These are phyloP conservation scores for Agelaius phoeniceus DNA, from an alignment of 2,113 vertebrate genomes.

Conservation along the genomic window DNA sequence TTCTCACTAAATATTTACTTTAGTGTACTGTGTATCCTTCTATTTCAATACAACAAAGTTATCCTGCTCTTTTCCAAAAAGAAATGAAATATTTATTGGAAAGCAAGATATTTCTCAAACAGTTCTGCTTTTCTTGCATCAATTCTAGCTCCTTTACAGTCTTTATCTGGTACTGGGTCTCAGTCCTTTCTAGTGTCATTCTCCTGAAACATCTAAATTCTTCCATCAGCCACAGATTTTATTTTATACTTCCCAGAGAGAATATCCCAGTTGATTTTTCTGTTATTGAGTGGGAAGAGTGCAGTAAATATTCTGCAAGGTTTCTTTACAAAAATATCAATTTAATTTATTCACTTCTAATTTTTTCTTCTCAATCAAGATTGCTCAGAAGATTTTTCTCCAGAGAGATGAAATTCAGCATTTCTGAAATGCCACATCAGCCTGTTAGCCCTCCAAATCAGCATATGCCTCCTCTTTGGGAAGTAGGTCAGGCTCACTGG, in stretches of 20 bases:
- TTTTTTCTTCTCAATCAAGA: neutral
- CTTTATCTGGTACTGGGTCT: neutral
- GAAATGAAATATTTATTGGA: neutral
- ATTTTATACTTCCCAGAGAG: neutral
- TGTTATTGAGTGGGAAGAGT: neutral
- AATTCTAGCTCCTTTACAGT: neutral
- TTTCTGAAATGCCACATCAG: neutral
- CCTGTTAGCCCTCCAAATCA: neutral
- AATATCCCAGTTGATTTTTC: neutral
- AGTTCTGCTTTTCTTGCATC: neutral
- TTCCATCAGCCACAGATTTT: neutral
- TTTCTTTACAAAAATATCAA: neutral
- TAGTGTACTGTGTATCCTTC: neutral
- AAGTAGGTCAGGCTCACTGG: slow-evolving; percentile 33
- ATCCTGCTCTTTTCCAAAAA: neutral
- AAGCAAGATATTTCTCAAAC: neutral
- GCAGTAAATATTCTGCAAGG: neutral
- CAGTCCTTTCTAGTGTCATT: neutral
- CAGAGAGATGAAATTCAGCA: neutral
- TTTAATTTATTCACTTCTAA: neutral
- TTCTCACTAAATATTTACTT: neutral
- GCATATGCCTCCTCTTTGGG: neutral
- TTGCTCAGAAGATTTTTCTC: neutral
- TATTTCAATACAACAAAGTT: neutral
- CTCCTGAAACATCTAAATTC: neutral